Base-by-base conservation (phyloP, 2,797 vertebrate genomes). In the Thaleichthys pacificus region DNA sequence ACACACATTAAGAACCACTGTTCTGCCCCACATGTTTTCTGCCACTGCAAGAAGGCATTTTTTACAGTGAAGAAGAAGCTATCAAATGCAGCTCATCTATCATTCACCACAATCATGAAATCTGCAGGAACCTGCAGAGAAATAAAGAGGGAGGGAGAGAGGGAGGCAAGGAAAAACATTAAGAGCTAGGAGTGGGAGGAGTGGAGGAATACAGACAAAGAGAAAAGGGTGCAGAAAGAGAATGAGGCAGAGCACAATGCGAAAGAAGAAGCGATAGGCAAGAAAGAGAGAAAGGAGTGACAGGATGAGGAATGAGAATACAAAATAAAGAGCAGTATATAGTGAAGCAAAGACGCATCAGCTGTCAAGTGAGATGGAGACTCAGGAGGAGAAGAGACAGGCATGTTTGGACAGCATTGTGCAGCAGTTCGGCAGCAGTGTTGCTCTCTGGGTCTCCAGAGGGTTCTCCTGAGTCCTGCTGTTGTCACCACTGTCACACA, bases 101-200 rank as follows among this genome's bases (percentile, higher is more conserved):
- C 82, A 91, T 92, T 93, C 80, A 93, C 85, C 73, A 82, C 67
- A 77, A 80, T 85, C 85, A 91, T 89, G 70, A 90, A 92, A 90
- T 87, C 77, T 90, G 89, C 82, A 91, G 77, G 76, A 86, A 78
- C 75, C 72, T 78, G 76, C 61, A 78, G 78, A 80, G 65, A 24
- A 3, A 47, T 21, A 28, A 56, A 69, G 47, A 72, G 38, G 28
- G 15, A 22, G 63, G 19, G 66, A 81, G 77, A 86, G 73, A 77
- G 78, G 74, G 84, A 83, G 83, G 32, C 32, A 80, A 76, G 80
- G 80, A 80, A 82, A 82, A 82, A 76, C 66, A 77, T 35, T 35
- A 69, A 67, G 79, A 82, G 76, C 28, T 26, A 68, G 49, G 73
- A 65, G 89, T 85, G 82, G 78, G 83, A 88, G 86, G 75, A 35